These are phyloP conservation scores for Octopus sinensis DNA, from an alignment of 1,140 invertebrate species.

Conservation along the genomic window DNA sequence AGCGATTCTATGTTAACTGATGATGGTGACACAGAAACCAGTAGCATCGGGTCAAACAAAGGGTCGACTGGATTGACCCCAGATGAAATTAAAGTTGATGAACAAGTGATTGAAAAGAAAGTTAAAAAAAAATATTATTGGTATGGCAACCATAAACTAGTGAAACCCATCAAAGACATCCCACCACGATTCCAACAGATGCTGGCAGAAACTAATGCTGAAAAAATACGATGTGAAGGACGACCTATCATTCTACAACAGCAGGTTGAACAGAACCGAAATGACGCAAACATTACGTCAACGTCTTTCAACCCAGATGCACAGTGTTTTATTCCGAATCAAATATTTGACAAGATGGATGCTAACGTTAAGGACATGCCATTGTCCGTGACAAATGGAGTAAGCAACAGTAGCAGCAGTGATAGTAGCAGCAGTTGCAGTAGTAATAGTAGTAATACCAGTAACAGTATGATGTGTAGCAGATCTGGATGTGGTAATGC, in stretches of 20 bases:
- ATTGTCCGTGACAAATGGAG: no score
- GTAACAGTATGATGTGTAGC: no score
- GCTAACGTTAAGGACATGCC: no score
- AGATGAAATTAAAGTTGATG: constrained; percentile 9
- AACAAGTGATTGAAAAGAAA: constrained; percentile 20
- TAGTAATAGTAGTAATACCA: no score
- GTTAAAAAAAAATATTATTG: constrained; percentile 47
- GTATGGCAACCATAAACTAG: constrained; percentile 48
- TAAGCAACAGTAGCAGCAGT: no score
- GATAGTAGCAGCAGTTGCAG: no score
- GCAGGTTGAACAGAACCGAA: constrained; percentile 16
- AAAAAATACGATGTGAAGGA: constrained; percentile 47
- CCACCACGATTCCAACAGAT: constrained; percentile 46
- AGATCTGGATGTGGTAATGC: no score
- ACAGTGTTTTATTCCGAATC: constrained; percentile 41
- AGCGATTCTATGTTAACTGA: not conserved
- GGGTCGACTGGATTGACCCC: constrained; percentile 16
- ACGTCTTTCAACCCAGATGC: constrained; percentile 38
- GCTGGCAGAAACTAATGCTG: constrained; percentile 43
- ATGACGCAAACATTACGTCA: constrained; percentile 11
- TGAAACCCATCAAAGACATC: constrained; percentile 53
- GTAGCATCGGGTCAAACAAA: constrained; percentile 17
- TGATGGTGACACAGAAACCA: not conserved
- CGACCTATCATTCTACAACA: constrained; percentile 47
- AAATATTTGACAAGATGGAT: not conserved